Evolutionary conservation across 2,888 invertebrate genomes (phyloP).

Genomic region (Lepetodrilus schrolli): DNA sequence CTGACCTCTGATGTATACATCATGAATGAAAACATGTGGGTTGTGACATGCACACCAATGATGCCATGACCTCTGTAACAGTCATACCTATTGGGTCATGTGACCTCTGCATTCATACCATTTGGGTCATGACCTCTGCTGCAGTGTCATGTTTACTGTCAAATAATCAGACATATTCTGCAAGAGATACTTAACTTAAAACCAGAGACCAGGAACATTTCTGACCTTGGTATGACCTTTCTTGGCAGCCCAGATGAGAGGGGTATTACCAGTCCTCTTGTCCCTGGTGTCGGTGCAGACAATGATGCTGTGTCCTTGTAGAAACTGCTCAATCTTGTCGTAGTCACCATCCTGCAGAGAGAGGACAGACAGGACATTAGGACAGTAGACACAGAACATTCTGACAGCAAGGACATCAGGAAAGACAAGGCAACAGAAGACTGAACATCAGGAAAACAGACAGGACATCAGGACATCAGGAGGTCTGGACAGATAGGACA

Average conservation of each 20-base stretch:
- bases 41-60: too few relatives aligned
- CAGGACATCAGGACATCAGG: not conserved
- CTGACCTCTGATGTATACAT: too few relatives aligned
- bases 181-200: not conserved
- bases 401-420: too few relatives aligned
- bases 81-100: too few relatives aligned
- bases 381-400: not conserved
- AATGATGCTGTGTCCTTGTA: conserved; percentile 58
- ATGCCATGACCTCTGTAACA: too few relatives aligned
- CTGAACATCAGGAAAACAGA: not conserved
- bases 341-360: conserved; percentile 69
- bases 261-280: conserved; percentile 73
- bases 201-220: not conserved
- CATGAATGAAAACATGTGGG: too few relatives aligned
- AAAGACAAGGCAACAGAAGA: too few relatives aligned
- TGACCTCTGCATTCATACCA: too few relatives aligned
- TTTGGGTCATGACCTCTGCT: too few relatives aligned
- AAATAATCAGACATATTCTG: too few relatives aligned
- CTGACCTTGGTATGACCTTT: conserved; percentile 71
- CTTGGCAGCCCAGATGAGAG: conserved; percentile 74
- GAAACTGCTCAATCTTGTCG: conserved; percentile 64
- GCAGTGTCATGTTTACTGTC: too few relatives aligned
- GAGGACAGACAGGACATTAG: not conserved
- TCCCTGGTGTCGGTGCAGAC: conserved; percentile 72
- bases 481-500: not conserved